These are phyloP conservation scores for Acanthacorydalis orientalis DNA, from an alignment of 2,888 invertebrate species.

Conservation along the genomic window DNA sequence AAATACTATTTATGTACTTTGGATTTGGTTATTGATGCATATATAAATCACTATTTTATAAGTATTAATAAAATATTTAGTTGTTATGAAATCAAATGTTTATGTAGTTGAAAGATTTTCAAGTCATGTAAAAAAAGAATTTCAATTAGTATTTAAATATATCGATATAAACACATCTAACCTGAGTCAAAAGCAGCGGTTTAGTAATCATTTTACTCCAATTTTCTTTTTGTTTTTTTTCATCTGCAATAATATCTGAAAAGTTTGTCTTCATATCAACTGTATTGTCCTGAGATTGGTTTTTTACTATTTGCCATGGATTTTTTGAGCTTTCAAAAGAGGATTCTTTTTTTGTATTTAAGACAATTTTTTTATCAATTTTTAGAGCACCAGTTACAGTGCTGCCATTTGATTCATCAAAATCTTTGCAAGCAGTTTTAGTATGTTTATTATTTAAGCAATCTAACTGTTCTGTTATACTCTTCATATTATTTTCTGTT, in stretches of 20 bases:
- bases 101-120: too few species aligned
- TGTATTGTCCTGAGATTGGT: conserved; percentile 15
- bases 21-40: too few species aligned
- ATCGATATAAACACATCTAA: conserved; percentile 18
- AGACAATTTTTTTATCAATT: background rate
- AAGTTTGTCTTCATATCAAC: conserved; percentile 25
- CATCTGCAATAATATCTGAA: conserved; percentile 50
- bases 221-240: conserved; percentile 54
- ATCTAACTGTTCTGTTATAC: conserved; percentile 22
- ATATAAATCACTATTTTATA: too few species aligned
- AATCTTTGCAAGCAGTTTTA: background rate
- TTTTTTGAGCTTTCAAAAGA: conserved; percentile 21
- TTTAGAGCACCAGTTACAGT: too few species aligned
- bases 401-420: background rate
- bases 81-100: too few species aligned
- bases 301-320: conserved; percentile 33
- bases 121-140: too few species aligned
- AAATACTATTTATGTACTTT: too few species aligned
- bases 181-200: conserved; percentile 58
- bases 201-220: conserved; percentile 55
- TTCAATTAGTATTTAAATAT: too few species aligned
- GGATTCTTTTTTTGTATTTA: background rate
- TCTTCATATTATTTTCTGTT: conserved; percentile 18
- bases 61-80: too few species aligned
- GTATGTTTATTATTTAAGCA: conserved; percentile 10